A percentile compares a stretch with the other conserved stretches of the same genome.
Conservation (phyloP, 1,140 invertebrate genomes). For the Musca domestica region DNA sequence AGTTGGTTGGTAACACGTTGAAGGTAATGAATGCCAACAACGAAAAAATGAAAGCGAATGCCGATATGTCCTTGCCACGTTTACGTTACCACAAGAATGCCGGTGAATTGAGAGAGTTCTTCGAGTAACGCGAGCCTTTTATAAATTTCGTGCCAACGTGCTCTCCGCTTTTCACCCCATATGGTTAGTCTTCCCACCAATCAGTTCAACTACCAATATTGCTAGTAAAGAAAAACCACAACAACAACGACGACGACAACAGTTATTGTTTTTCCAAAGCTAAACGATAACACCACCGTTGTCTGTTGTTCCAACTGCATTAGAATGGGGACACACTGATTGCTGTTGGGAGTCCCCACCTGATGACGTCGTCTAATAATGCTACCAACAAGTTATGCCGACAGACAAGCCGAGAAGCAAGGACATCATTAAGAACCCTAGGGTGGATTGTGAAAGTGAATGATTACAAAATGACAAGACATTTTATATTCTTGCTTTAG, state of each 20-base stretch:
- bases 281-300: conserved; percentile 40
- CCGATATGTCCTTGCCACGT: conserved; percentile 12
- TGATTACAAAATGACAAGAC: too few relatives aligned
- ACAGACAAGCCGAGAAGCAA: neutral
- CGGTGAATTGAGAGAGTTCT: conserved; percentile 44
- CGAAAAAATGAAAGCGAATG: neutral
- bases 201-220: conserved; percentile 12
- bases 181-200: neutral
- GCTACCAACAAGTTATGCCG: conserved; percentile 9
- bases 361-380: neutral
- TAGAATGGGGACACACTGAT: too few relatives aligned
- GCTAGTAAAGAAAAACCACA: neutral
- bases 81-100: conserved; percentile 26
- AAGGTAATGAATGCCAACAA: neutral
- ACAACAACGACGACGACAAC: conserved; percentile 16
- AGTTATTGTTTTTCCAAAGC: conserved; percentile 28
- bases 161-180: neutral
- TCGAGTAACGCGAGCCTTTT: conserved; percentile 40
- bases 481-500: too few relatives aligned
- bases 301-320: conserved; percentile 23
- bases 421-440: too few relatives aligned
- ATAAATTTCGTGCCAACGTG: conserved; percentile 33
- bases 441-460: too few relatives aligned
- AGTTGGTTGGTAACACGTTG: neutral
- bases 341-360: too few relatives aligned